phyloP scores from a whole-genome alignment of 2,888 invertebrate genomes.

The Stratiomys singularior region DNA sequence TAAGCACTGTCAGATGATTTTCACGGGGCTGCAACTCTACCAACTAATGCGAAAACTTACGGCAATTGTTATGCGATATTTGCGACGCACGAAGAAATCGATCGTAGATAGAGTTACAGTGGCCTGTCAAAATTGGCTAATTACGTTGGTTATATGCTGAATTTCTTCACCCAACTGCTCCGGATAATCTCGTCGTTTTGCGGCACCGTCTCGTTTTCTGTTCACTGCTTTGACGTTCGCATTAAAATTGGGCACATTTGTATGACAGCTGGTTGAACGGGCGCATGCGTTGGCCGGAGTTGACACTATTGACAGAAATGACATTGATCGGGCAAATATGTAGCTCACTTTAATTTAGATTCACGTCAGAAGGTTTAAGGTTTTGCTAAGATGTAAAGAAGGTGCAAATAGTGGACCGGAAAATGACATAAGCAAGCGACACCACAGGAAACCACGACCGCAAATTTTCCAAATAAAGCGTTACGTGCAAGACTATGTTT shows the following conservation, averaged over 20 bases:
- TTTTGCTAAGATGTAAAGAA: too few species aligned
- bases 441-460: too few species aligned
- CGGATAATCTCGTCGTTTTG: conserved; percentile 15
- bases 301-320: too few species aligned
- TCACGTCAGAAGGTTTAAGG: too few species aligned
- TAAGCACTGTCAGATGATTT: conserved; percentile 44
- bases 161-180: conserved; percentile 15
- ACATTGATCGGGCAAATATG: too few species aligned
- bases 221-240: conserved; percentile 12
- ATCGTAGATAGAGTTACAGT: too few species aligned
- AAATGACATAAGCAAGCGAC: too few species aligned
- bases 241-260: conserved; percentile 5
- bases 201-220: conserved; percentile 13
- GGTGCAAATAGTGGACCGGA: too few species aligned
- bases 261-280: conserved; percentile 27
- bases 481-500: too few species aligned
- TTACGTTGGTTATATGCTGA: neutral
- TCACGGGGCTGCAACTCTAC: conserved; percentile 27
- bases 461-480: too few species aligned
- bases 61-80: neutral
- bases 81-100: neutral
- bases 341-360: too few species aligned
- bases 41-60: neutral
- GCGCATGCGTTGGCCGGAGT: neutral
- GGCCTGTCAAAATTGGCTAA: neutral